Conservation (phyloP, 2,113 vertebrate genomes). For the Ciconia stormi region DNA sequence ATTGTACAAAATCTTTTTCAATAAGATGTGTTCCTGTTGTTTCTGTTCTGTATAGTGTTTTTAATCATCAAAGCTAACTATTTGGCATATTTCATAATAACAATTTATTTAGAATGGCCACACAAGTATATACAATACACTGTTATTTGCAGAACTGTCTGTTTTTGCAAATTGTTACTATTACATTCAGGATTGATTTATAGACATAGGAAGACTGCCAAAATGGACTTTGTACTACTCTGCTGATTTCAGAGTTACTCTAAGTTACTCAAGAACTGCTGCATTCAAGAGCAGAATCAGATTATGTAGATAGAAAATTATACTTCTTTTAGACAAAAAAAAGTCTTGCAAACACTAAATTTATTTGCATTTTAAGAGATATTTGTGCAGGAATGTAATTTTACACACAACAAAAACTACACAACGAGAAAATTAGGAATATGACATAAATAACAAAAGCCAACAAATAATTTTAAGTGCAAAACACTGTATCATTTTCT, state of each 20-base stretch:
- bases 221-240: not conserved
- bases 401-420: not conserved
- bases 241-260: not conserved
- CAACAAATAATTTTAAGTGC: not conserved
- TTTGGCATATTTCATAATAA: not conserved
- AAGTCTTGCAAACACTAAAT: not conserved
- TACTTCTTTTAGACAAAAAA: not conserved
- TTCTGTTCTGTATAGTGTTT: not conserved
- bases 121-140: not conserved
- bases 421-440: not conserved
- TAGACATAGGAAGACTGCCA: not conserved
- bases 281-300: not conserved
- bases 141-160: not conserved
- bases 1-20: not conserved
- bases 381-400: not conserved
- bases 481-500: not conserved
- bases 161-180: not conserved
- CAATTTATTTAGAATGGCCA: not conserved
- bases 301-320: not conserved
- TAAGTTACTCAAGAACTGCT: not conserved
- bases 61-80: not conserved
- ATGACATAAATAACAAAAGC: not conserved
- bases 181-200: not conserved
- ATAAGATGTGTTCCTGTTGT: not conserved
- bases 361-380: not conserved